Percentiles rank a stretch among this genome's conserved stretches.
phyloP scores from a whole-genome alignment of 1,140 invertebrate genomes.

The Charaxes varanes region DNA sequence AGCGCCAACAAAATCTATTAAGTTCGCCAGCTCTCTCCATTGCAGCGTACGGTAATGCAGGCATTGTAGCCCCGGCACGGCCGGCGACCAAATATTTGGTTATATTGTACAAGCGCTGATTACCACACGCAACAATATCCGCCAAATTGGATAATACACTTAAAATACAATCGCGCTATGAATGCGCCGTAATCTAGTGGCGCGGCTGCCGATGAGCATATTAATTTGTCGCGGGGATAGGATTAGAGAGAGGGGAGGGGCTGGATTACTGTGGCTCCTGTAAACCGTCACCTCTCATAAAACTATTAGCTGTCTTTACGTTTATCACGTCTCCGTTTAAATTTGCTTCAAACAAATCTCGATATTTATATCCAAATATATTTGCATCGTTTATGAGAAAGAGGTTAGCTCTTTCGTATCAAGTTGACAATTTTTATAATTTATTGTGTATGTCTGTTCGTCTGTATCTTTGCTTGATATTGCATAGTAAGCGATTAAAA shows the following conservation, averaged over 20 bases:
- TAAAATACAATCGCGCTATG: conserved; percentile 71
- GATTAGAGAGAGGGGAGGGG: conserved; percentile 42
- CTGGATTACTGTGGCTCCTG: conserved; percentile 1
- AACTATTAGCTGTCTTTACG: neutral
- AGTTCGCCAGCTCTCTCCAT: conserved; percentile 60
- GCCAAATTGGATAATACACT: conserved; percentile 73
- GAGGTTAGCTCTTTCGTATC: too few relatives aligned
- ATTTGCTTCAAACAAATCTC: too few relatives aligned
- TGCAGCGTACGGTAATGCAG: conserved; percentile 52
- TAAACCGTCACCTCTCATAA: neutral
- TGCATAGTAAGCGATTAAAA: too few relatives aligned
- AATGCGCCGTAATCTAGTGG: conserved; percentile 67
- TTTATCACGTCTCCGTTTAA: neutral
- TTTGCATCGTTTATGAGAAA: too few relatives aligned
- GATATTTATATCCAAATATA: too few relatives aligned
- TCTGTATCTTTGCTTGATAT: too few relatives aligned
- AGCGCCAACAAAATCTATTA: conserved; percentile 68
- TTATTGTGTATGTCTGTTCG: too few relatives aligned
- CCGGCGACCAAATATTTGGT: conserved; percentile 42
- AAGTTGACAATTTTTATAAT: too few relatives aligned
- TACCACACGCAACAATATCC: conserved; percentile 67
- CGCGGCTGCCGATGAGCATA: conserved; percentile 69
- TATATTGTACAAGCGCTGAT: conserved; percentile 52
- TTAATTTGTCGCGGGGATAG: conserved; percentile 68
- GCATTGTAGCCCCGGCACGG: conserved; percentile 37